These are phyloP conservation scores for Proterorhinus semilunaris DNA, from an alignment of 2,113 vertebrate genomes.

Conservation along the genomic window DNA sequence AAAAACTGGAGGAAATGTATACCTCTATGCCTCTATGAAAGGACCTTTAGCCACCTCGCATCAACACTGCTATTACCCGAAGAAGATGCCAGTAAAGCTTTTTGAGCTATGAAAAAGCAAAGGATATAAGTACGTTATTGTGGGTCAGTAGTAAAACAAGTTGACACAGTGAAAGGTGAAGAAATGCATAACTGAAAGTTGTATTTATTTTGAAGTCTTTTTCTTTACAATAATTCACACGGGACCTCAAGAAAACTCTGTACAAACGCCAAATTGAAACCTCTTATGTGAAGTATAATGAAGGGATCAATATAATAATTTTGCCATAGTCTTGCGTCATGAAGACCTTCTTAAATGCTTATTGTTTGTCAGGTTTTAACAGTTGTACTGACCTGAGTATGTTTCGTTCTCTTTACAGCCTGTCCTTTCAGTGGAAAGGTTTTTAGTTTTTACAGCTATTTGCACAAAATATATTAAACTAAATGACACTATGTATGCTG, in stretches of 20 bases:
- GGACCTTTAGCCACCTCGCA: slow-evolving; percentile 7
- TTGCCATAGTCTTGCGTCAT: slow-evolving; percentile 48
- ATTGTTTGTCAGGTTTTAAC: slow-evolving; percentile 5
- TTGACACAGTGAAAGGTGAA: neutral
- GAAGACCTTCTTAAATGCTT: slow-evolving; percentile 48
- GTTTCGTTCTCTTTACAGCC: neutral
- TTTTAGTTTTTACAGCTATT: slow-evolving; percentile 1
- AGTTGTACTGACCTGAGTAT: neutral
- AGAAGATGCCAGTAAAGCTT: slow-evolving; percentile 15
- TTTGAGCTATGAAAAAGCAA: neutral
- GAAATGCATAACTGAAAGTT: slow-evolving; percentile 5
- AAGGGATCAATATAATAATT: slow-evolving; percentile 72
- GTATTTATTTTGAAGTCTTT: slow-evolving; percentile 20
- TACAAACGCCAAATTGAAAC: slow-evolving; percentile 47
- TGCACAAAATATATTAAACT: slow-evolving; percentile 16
- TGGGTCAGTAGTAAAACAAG: slow-evolving; percentile 6
- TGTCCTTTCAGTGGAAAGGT: slow-evolving; percentile 3
- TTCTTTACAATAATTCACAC: slow-evolving; percentile 3
- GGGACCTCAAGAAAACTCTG: slow-evolving; percentile 44
- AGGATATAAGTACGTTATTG: slow-evolving; percentile 13
- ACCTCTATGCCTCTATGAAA: slow-evolving; percentile 7
- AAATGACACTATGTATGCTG: slow-evolving; percentile 32
- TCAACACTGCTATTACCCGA: neutral
- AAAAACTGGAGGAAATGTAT: slow-evolving; percentile 4
- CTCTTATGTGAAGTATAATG: slow-evolving; percentile 43